Evolutionary conservation across 2,113 vertebrate species (phyloP).

Genomic region (Ursus arctos): DNA sequence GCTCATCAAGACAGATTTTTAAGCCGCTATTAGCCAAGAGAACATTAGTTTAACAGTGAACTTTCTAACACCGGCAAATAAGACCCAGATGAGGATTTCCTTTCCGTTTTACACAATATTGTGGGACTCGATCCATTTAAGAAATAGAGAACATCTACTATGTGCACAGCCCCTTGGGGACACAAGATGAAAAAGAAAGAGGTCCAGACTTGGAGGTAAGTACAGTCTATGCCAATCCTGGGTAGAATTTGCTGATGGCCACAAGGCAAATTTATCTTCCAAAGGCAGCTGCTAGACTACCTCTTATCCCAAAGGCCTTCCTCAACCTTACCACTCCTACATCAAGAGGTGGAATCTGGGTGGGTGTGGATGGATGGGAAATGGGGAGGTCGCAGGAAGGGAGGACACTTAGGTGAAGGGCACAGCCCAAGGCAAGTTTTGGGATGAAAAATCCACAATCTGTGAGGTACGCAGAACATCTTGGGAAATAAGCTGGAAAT

Average conservation of each 20-base stretch:
- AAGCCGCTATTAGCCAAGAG: not conserved
- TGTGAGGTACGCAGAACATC: rapidly evolving
- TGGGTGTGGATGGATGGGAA: not conserved
- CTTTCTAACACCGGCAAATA: not conserved
- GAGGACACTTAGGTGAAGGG: too few species aligned
- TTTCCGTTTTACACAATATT: not conserved
- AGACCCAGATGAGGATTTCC: not conserved
- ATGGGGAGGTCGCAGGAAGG: not conserved
- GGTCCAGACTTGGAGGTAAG: not conserved
- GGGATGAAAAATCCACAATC: not conserved
- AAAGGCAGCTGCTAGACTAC: rapidly evolving
- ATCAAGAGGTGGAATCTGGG: not conserved
- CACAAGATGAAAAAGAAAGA: not conserved
- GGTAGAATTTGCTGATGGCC: not conserved
- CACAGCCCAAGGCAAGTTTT: not conserved
- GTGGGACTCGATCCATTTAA: not conserved
- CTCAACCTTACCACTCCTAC: not conserved
- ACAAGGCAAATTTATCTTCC: not conserved
- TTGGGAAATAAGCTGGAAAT: not conserved
- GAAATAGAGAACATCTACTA: not conserved
- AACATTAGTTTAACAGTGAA: not conserved
- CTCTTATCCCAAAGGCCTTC: not conserved
- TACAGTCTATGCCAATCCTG: not conserved
- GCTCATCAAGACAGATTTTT: not conserved
- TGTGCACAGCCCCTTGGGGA: not conserved